A percentile compares a stretch with the other conserved stretches of the same genome.
Conservation (phyloP, 1,140 invertebrate genomes). For the Thaumetopoea pityocampa region DNA sequence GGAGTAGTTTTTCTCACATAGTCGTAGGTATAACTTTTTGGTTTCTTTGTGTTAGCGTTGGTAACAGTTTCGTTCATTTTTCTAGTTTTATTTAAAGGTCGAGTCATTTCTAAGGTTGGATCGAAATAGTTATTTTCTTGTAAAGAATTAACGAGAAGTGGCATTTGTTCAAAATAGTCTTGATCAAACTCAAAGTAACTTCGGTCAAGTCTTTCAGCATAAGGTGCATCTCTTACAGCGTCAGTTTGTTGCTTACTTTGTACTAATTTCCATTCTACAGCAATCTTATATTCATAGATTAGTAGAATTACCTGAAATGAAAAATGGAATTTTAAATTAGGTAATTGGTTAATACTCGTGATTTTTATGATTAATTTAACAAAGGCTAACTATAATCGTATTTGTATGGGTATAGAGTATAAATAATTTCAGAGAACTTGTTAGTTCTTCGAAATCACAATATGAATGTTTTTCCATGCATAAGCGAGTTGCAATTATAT, state of each 20-base stretch:
- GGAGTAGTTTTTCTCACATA: conserved; percentile 56
- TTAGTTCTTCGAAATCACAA: no score
- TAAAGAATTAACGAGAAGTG: conserved; percentile 59
- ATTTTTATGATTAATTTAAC: no score
- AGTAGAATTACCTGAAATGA: conserved; percentile 67
- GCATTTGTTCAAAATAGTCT: conserved; percentile 68
- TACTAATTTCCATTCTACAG: conserved; percentile 63
- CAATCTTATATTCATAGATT: conserved; percentile 67
- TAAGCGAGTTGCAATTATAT: no score
- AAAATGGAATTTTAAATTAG: neutral
- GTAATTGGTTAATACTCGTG: no score
- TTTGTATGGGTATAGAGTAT: no score
- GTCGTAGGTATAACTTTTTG: conserved; percentile 16
- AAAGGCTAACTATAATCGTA: no score
- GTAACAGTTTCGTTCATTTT: conserved; percentile 14
- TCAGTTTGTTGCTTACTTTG: conserved; percentile 40
- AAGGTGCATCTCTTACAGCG: conserved; percentile 32
- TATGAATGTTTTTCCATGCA: no score
- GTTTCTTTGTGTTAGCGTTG: conserved; percentile 16
- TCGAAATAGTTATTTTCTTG: conserved; percentile 57
- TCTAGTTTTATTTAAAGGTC: conserved; percentile 22
- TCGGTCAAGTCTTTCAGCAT: conserved; percentile 57
- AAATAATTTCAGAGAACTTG: no score
- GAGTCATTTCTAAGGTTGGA: conserved; percentile 28
- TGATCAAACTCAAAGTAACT: conserved; percentile 64